phyloP scores from a whole-genome alignment of 2,888 invertebrate species.

The Sinelater perroti region DNA sequence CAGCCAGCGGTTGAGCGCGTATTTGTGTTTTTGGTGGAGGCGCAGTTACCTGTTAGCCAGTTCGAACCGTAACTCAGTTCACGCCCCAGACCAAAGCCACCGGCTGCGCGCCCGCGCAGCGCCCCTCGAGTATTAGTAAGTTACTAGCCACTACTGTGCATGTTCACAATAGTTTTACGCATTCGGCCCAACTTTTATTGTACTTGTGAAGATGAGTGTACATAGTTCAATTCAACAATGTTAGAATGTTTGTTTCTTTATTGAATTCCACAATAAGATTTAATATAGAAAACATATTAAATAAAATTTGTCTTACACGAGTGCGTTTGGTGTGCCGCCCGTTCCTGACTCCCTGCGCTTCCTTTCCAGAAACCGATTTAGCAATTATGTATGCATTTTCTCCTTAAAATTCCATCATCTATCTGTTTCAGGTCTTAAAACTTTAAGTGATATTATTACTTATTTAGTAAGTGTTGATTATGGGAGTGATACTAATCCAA shows the following conservation, averaged over 20 bases:
- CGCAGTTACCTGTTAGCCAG: conserved; percentile 51
- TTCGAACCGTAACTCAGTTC: conserved; percentile 49
- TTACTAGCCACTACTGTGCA: conserved; percentile 43
- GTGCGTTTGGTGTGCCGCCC: too few species aligned
- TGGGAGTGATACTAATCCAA: too few species aligned
- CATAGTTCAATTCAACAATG: conserved; percentile 55
- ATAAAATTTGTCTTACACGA: conserved; percentile 37
- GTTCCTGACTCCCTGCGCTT: too few species aligned
- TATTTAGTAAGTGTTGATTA: too few species aligned
- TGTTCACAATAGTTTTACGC: conserved; percentile 31
- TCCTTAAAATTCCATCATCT: too few species aligned
- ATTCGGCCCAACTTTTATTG: conserved; percentile 55
- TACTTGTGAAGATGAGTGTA: conserved; percentile 53
- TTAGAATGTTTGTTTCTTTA: conserved; percentile 60
- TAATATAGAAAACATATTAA: conserved; percentile 42
- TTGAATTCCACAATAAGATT: conserved; percentile 43
- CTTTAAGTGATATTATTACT: too few species aligned
- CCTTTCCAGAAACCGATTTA: too few species aligned
- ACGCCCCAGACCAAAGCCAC: conserved; percentile 57
- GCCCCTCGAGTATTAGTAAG: conserved; percentile 57
- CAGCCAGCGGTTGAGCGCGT: conserved; percentile 14
- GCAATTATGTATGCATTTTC: too few species aligned
- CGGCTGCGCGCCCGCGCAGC: conserved; percentile 40
- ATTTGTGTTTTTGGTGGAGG: conserved; percentile 55
- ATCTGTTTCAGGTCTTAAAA: too few species aligned